phyloP scores from a whole-genome alignment of 2,113 vertebrate genomes.

The Zapornia atra region DNA sequence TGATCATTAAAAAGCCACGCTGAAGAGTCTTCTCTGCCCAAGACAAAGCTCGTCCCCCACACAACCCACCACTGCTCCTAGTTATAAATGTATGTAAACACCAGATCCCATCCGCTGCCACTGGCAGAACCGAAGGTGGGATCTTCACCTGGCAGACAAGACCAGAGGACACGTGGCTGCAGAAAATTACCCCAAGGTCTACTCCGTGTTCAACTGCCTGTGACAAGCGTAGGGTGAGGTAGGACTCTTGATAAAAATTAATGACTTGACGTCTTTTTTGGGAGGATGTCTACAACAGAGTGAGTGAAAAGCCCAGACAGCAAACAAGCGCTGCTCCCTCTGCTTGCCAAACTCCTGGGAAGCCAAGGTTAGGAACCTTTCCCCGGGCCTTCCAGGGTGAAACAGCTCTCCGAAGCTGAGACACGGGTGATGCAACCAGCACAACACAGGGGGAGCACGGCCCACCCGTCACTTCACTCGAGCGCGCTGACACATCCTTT shows the following conservation, averaged over 20 bases:
- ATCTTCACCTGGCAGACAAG: background rate
- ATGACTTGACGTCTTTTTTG: background rate
- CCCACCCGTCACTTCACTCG: background rate
- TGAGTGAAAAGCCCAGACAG: background rate
- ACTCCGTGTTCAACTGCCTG: background rate
- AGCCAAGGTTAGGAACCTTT: background rate
- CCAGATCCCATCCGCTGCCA: background rate
- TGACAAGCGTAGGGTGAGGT: background rate
- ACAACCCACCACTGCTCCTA: background rate
- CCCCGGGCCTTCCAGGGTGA: background rate
- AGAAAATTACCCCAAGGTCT: background rate
- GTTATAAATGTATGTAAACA: background rate
- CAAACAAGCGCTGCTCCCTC: background rate
- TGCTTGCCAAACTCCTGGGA: background rate
- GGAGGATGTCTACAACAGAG: background rate
- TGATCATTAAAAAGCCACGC: background rate
- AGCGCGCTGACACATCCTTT: background rate
- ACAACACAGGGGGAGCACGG: background rate
- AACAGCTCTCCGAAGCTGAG: background rate
- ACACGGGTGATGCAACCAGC: background rate
- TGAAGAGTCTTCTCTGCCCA: background rate
- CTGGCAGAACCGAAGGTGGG: background rate
- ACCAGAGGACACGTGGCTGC: background rate
- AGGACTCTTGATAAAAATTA: background rate
- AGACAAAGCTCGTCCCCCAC: background rate